A percentile compares a stretch with the other conserved stretches of the same genome.
These are phyloP conservation scores for Alca torda DNA, from an alignment of 2,797 vertebrate genomes.

Conservation along the genomic window DNA sequence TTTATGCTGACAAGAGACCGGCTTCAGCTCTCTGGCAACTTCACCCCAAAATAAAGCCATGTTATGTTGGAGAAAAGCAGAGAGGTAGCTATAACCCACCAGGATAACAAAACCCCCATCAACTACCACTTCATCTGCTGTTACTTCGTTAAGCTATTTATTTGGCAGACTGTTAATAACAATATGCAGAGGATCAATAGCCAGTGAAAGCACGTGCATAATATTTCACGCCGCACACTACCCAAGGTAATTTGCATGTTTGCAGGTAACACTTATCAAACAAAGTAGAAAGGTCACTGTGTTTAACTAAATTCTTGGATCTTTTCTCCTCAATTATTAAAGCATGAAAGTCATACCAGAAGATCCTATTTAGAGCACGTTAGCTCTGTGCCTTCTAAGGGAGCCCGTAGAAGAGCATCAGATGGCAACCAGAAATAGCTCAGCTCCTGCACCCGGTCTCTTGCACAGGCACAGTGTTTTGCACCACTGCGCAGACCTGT, in stretches of 20 bases:
- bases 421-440: not conserved
- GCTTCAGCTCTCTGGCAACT: not conserved
- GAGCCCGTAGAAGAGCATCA: not conserved
- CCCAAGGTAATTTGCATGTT: not conserved
- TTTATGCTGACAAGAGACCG: fast-evolving
- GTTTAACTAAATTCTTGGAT: not conserved
- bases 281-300: not conserved
- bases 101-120: not conserved
- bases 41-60: not conserved
- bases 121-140: not conserved
- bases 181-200: not conserved
- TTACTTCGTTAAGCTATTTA: not conserved
- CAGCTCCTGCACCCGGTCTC: not conserved
- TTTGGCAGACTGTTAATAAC: not conserved
- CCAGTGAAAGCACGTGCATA: not conserved
- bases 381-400: not conserved
- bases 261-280: not conserved
- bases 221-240: not conserved
- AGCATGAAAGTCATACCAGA: not conserved
- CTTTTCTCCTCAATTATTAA: not conserved
- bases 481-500: not conserved
- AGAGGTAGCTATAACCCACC: not conserved
- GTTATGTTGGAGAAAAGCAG: not conserved
- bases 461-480: not conserved
- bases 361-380: not conserved